Base-by-base conservation (phyloP, 2,888 invertebrate species). In the Plusia festucae region DNA sequence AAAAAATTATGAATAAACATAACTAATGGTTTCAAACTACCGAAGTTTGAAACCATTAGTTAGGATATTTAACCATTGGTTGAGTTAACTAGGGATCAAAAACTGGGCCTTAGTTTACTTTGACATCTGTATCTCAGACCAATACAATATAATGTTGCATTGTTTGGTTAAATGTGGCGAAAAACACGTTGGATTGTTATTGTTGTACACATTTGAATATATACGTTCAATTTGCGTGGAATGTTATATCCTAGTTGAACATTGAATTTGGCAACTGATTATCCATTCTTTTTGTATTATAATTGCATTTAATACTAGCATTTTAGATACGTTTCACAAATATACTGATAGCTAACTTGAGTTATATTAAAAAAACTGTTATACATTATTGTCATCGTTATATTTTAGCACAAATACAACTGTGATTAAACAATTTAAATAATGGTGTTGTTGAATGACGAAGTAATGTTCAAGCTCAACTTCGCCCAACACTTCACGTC, bases 281-380 rank as follows among this genome's bases (percentile, higher is more conserved):
- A 74, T 77, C 44, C 67, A 76, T n/a, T 69, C 77, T 71, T 77
- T 68, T 65, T 67, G 61, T 64, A 16, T 40, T 60, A 54, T 63
- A 52, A 60, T 76, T 82, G 84, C 84, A 84, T 84, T 84, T 84
- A 84, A 60, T 75, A 55, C 53, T 57, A 78, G 85, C 82, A 84
- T 84, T 83, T 84, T 72, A 56, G 63, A 70, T 60, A 55, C 58
- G 60, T 62, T 66, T 67, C 66, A 69, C 54, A 70, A 68, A 78
- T 62, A 53, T 16, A 65, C 52, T 49, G 16, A 60, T 51, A 53
- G 56, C 60, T 55, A 53, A 61, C 13, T 52, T 52, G 51, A 49
- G 58, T 22, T 59, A 63, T 53, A 57, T 51, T 54, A 18, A 51
- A 11, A n/a, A 54, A 54, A 64, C 64, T 52, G 15, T 20, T 40